These are phyloP conservation scores for Cabera pusaria DNA, from an alignment of 2,888 invertebrate species.

Conservation along the genomic window DNA sequence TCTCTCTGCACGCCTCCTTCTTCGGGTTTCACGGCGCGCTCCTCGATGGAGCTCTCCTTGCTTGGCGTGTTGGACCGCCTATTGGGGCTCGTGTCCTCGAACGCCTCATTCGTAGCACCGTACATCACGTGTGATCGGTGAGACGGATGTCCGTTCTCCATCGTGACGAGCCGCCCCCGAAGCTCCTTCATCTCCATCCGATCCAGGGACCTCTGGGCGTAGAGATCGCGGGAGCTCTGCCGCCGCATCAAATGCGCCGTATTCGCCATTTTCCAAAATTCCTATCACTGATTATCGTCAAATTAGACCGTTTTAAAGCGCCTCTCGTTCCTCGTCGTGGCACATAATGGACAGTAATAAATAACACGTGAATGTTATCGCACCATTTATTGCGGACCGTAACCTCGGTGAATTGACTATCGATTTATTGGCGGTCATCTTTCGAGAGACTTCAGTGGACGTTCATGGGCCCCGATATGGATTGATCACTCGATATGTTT, in stretches of 20 bases:
- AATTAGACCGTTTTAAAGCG: constrained; percentile 38
- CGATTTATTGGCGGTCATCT: constrained; percentile 51
- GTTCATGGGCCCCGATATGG: constrained; percentile 1
- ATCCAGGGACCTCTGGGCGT: constrained; percentile 91
- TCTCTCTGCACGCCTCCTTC: constrained; percentile 91
- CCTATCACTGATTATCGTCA: constrained; percentile 44
- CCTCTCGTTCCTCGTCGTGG: constrained; percentile 65
- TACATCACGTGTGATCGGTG: constrained; percentile 85
- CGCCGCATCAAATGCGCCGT: constrained; percentile 94
- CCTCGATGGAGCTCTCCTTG: constrained; percentile 86
- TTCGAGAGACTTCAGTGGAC: constrained; percentile 22
- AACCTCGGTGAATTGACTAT: constrained; percentile 37
- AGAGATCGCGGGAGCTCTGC: constrained; percentile 93
- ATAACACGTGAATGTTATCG: constrained; percentile 48
- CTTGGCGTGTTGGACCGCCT: constrained; percentile 74
- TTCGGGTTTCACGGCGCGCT: constrained; percentile 86
- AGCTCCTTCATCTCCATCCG: constrained; percentile 94
- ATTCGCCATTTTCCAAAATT: constrained; percentile 88
- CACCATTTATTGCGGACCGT: constrained; percentile 38
- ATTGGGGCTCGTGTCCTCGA: constrained; percentile 81
- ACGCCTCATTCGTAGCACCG: constrained; percentile 94
- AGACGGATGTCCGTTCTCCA: constrained; percentile 85
- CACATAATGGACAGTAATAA: constrained; percentile 64
- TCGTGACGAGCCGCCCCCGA: constrained; percentile 89
- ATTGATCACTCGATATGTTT: constrained; percentile 11